phyloP scores from a whole-genome alignment of 2,113 vertebrate genomes.

The Rhizomys pruinosus region DNA sequence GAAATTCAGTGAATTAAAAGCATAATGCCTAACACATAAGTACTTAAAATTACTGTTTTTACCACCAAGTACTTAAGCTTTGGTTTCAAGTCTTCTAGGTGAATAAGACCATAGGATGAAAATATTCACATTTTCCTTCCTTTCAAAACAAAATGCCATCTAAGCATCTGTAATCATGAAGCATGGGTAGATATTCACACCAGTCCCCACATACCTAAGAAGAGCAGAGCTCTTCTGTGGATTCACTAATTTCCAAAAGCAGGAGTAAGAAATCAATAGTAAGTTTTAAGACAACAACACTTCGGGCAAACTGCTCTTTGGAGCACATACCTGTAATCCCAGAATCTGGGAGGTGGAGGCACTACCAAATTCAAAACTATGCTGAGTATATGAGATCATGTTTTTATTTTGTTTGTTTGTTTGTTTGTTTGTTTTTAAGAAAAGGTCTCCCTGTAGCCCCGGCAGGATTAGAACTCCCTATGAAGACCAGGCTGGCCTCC shows the following conservation, averaged over 20 bases:
- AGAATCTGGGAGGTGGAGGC: background rate
- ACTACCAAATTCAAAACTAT: background rate
- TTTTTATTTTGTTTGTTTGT: no score
- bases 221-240: background rate
- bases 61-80: background rate
- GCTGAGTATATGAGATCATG: background rate
- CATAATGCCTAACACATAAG: background rate
- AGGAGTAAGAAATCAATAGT: background rate
- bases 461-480: no score
- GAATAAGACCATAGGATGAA: background rate
- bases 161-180: background rate
- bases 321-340: background rate
- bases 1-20: background rate
- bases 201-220: fast-evolving
- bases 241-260: background rate
- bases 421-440: no score
- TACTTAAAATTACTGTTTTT: slow-evolving; percentile 8
- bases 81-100: background rate
- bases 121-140: background rate
- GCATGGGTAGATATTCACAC: fast-evolving
- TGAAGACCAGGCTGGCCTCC: no score
- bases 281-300: background rate
- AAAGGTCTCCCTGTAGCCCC: no score
- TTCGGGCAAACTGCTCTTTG: no score
- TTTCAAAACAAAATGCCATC: background rate